Evolutionary conservation across 2,113 vertebrate species (phyloP), one percentile per base, ranked within the genome.

Genomic region (Cinclus mexicanus): DNA sequence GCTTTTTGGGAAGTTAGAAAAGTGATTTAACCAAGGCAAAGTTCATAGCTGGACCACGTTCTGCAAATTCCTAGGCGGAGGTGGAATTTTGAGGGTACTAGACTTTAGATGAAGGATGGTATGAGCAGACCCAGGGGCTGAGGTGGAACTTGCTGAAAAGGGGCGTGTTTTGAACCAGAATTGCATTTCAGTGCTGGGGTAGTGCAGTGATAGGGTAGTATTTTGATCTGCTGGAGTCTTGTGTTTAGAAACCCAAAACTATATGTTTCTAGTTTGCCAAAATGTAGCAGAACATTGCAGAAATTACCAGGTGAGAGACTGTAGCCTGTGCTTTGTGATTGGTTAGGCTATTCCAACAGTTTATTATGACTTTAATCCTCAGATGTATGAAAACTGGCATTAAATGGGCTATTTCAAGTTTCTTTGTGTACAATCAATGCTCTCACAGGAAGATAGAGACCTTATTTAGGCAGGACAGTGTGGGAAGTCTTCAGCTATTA

Each of bases 391-490:
- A 25, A 83, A 39, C 10, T 72, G 61, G 28, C 88, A 71, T 87
- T 95, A 87, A 94, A 82, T 83, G 46, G 57, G 57, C 87, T 87
- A 33, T 95, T 95, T 89, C 57, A 67, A 56, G 57, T 89, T 64
- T 89, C 50, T 90, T 70, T 87, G 60, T 89, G 84, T 91, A 87
- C 78, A 72, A 37, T 87, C 80, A 64, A 37, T 82, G 83, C 63
- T 94, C 72, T 71, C 77, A 46, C 8, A 1, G 70, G 77, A 87
- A 87, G 80, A 83, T 82, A 91, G 68, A 71, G 87, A 79, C 65
- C 83, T 89, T 91, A 68, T 95, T 94, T 94, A 89, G 74, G 72
- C 65, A 95, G 91, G 93, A 60, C 87, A 76, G 87, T 89, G 76
- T 82, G 64, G 93, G 89, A 91, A 89, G 72, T 64, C 89, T 87